Percentiles rank a stretch among this genome's conserved stretches.
These are phyloP conservation scores for Salarias fasciatus DNA, from an alignment of 2,797 vertebrate species.

Conservation along the genomic window DNA sequence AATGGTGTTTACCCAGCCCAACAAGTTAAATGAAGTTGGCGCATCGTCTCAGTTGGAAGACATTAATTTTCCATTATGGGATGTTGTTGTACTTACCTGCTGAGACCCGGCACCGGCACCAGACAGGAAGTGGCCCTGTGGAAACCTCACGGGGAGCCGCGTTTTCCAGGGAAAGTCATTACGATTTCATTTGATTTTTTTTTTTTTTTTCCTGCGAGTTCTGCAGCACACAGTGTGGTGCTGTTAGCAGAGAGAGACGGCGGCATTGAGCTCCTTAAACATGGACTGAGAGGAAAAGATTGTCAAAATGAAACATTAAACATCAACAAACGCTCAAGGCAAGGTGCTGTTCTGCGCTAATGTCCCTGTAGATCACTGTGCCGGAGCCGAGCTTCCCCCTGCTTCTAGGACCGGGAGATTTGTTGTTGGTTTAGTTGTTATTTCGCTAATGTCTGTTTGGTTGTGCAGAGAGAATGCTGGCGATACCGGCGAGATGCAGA, in stretches of 20 bases:
- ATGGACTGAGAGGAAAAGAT: conserved; percentile 51
- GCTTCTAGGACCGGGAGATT: conserved; percentile 44
- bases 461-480: conserved; percentile 4
- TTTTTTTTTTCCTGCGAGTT: conserved; percentile 22
- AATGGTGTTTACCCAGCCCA: conserved; percentile 75
- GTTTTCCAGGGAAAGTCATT: conserved; percentile 64
- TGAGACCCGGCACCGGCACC: conserved; percentile 67
- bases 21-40: conserved; percentile 70
- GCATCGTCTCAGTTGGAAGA: conserved; percentile 76
- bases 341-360: conserved; percentile 64
- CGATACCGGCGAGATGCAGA: background rate
- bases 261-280: conserved; percentile 63
- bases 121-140: conserved; percentile 56
- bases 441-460: conserved; percentile 28
- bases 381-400: conserved; percentile 51
- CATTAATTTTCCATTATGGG: conserved; percentile 85
- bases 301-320: conserved; percentile 78
- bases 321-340: conserved; percentile 70
- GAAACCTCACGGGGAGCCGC: conserved; percentile 40
- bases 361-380: conserved; percentile 65
- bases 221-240: conserved; percentile 44
- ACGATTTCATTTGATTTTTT: conserved; percentile 13
- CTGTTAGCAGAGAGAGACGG: conserved; percentile 59
- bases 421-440: conserved; percentile 43
- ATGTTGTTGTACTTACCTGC: conserved; percentile 76